Percentiles rank a stretch among this genome's conserved stretches.
These are phyloP conservation scores for Lepidurus packardi DNA, from an alignment of 1,140 invertebrate genomes.

Conservation along the genomic window DNA sequence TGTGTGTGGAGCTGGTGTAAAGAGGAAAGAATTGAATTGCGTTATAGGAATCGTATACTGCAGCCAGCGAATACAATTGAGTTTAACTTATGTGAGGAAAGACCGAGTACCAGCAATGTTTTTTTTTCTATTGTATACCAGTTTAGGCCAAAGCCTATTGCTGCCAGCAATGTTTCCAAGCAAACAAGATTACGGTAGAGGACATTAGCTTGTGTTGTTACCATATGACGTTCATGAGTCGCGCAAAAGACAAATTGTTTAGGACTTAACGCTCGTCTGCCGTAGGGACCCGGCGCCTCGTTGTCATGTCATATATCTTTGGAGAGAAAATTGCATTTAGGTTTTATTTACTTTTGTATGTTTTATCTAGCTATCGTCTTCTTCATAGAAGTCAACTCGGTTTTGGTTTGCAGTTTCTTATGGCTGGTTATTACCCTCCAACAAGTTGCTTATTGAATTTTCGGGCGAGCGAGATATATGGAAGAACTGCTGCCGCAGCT, in stretches of 20 bases:
- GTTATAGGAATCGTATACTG: no score
- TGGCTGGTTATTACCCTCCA: neutral
- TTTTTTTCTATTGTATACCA: no score
- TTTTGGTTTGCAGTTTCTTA: neutral
- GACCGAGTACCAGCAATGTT: neutral
- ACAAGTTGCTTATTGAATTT: conserved; percentile 20
- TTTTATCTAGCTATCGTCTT: neutral
- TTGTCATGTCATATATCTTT: neutral
- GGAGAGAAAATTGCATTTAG: neutral
- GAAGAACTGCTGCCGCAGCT: neutral
- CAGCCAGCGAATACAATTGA: no score
- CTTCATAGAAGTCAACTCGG: neutral
- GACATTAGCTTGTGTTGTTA: neutral
- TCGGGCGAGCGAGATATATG: neutral
- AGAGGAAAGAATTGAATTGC: no score
- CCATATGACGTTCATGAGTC: neutral
- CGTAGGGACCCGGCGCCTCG: neutral
- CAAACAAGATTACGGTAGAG: neutral
- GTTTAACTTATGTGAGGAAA: neutral
- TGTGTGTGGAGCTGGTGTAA: no score
- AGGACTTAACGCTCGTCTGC: neutral
- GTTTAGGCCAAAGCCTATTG: no score
- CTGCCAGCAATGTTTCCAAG: neutral
- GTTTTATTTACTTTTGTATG: neutral
- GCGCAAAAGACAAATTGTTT: neutral